Evolutionary conservation across 1,140 invertebrate species (phyloP), one percentile per base, ranked within the genome.

Genomic region (Drosophila pectinifera): DNA sequence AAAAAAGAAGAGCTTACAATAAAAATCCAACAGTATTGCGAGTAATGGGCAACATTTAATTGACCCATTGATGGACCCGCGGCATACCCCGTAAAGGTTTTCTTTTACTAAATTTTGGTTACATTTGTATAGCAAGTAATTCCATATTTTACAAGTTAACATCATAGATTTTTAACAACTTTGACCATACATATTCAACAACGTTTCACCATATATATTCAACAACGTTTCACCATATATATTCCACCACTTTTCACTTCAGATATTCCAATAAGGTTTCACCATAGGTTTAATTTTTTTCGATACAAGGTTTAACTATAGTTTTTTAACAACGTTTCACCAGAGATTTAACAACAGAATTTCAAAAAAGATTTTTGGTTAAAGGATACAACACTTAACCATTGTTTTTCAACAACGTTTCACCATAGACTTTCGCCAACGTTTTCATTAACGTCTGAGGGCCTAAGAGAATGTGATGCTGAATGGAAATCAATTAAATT

Each of bases 21-120:
- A 55, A 61, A 67, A 78, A 72, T 54, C 24, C 38, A 49, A 54
- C n/a, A 58, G 68, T 62, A 73, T 42, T 13, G 20, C 13, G n/a
- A 34, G 10, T 34, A 18, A 18, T 61, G 31, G 28, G 13, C 14
- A 62, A 41, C 11, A 67, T 49, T 49, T 41, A 63, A 41, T 55
- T 26, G 24, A 61, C 31, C 39, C 16, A 2, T 8, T 54, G 36
- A 26, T 67, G 11, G 28, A 38, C 58, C 16, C n/a, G 3, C 2
- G 8, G 0, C 2, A 55, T 61, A n/a, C 31, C 53, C 31, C 20
- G 1, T 28, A 28, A 11, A 10, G 4, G 1, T 20, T 3, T 31
- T 49, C 26, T 6, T 26, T 26, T 26, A 26, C 5, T 26, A 26
- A 26, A 0, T 26, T 26, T 26, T 26, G 8, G 1, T 31, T 2